Evolutionary conservation across 2,113 vertebrate species (phyloP), one percentile per base, ranked within the genome.

Genomic region (Poeciliopsis turrubarensis): DNA sequence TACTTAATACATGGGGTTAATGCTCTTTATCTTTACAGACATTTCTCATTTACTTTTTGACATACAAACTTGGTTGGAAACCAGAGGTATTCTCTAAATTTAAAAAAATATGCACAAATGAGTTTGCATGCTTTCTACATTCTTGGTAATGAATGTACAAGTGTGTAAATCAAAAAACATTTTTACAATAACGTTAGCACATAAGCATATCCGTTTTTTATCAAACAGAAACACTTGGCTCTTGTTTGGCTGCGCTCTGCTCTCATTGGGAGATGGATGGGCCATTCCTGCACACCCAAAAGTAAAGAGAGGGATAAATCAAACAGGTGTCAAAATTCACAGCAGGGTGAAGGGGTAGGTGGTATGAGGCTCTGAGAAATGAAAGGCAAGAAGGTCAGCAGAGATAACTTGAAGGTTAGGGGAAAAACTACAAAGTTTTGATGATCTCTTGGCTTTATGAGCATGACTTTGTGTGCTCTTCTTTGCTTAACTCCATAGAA

Each of bases 291-390:
- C 57, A 72, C 83, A 68, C 71, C 79, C 32, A 72, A 80, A 73
- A 78, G 79, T 80, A 82, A 78, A 76, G 41, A 81, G 72, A 84
- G 75, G 82, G 78, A 86, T 87, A 82, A 86, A 90, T 92, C 89
- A 88, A 82, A 90, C 84, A 81, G 79, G 87, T 88, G 89, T 91
- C 90, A 93, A 89, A 91, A 89, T 77, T 89, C 89, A 81, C 90
- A 89, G 78, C 27, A 34, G 77, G 74, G 73, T 86, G 91, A 67
- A 47, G 82, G 68, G 80, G 81, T 77, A 47, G 84, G 80, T 86
- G 83, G 51, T 32, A 68, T 44, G 66, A 71, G 73, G 68, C 73
- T 79, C 63, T 68, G 78, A 82, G 72, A 70, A 89, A 80, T 77
- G 66, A 86, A 84, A 86, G 41, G 61, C 26, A 41, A 47, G 73